These are phyloP conservation scores for Teinopalpus imperialis DNA, from an alignment of 2,888 invertebrate species.

Conservation along the genomic window DNA sequence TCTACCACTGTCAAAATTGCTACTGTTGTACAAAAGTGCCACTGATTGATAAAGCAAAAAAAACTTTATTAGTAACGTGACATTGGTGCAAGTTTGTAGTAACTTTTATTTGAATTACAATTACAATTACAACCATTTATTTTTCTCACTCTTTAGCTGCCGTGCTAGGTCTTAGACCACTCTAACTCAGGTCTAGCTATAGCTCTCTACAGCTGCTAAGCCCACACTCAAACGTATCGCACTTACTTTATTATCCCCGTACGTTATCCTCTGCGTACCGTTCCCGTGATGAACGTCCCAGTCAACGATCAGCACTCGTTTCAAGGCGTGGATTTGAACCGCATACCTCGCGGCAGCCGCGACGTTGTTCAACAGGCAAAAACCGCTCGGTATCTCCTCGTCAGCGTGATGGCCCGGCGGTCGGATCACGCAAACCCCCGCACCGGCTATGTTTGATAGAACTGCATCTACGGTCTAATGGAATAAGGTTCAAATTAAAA, in stretches of 20 bases:
- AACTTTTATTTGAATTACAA: too few species aligned
- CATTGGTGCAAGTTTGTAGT: too few species aligned
- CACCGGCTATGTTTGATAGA: constrained; percentile 81
- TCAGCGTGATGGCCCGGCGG: constrained; percentile 97
- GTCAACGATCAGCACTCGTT: constrained; percentile 89
- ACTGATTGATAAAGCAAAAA: too few species aligned
- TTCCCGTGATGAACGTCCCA: constrained; percentile 99
- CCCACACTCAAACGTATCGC: too few species aligned
- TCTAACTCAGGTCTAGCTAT: too few species aligned
- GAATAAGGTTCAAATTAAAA: constrained; percentile 2
- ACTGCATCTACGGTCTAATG: constrained; percentile 86
- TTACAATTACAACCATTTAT: too few species aligned
- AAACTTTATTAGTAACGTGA: too few species aligned
- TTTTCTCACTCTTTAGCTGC: too few species aligned
- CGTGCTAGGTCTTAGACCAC: too few species aligned
- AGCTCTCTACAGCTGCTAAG: too few species aligned
- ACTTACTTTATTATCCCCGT: constrained; percentile 79
- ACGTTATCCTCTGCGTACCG: constrained; percentile 92
- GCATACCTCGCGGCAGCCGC: constrained; percentile 91
- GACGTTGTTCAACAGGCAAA: constrained; percentile 95
- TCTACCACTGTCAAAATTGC: too few species aligned
- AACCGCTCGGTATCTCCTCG: constrained; percentile 88
- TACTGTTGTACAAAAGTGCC: too few species aligned
- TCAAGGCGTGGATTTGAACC: constrained; percentile 79
- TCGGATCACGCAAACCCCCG: constrained; percentile 91